Conservation (phyloP, 2,797 vertebrate genomes). For the Thunnus albacares region DNA sequence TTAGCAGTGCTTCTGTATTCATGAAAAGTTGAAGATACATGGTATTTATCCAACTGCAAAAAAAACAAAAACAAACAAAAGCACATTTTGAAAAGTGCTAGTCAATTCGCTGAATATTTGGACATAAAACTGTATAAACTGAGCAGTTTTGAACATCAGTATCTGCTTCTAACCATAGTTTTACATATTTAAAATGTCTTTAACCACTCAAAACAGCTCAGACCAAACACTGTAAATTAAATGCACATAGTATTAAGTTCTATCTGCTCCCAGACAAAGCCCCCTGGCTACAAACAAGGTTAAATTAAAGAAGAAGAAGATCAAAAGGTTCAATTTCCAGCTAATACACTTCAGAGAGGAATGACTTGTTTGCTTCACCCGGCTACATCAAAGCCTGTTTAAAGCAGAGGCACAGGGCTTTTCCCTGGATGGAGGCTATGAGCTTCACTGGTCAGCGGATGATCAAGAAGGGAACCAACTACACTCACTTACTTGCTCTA, state of each 20-base stretch:
- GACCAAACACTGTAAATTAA: conserved; percentile 17
- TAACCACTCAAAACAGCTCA: background rate
- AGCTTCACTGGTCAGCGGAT: conserved; percentile 46
- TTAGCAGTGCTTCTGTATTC: background rate
- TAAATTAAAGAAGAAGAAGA: conserved; percentile 58
- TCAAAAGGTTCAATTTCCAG: conserved; percentile 66
- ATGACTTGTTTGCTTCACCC: conserved; percentile 52
- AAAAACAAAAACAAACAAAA: background rate
- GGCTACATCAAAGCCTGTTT: conserved; percentile 66
- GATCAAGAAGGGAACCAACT: conserved; percentile 46
- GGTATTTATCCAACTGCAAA: background rate
- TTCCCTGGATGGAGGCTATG: conserved; percentile 29
- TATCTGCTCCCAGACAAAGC: conserved; percentile 35
- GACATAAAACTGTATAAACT: background rate
- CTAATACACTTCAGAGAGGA: conserved; percentile 55
- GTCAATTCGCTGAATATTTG: background rate
- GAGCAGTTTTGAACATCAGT: background rate
- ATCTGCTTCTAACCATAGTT: background rate
- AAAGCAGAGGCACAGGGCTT: background rate
- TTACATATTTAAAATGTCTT: conserved; percentile 17
- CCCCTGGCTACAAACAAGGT: conserved; percentile 42
- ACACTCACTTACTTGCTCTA: background rate
- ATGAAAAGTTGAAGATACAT: background rate
- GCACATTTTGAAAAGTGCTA: background rate
- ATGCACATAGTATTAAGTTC: conserved; percentile 35